Conservation (phyloP, 2,797 vertebrate species). For the Mormyrops attenuatus region DNA sequence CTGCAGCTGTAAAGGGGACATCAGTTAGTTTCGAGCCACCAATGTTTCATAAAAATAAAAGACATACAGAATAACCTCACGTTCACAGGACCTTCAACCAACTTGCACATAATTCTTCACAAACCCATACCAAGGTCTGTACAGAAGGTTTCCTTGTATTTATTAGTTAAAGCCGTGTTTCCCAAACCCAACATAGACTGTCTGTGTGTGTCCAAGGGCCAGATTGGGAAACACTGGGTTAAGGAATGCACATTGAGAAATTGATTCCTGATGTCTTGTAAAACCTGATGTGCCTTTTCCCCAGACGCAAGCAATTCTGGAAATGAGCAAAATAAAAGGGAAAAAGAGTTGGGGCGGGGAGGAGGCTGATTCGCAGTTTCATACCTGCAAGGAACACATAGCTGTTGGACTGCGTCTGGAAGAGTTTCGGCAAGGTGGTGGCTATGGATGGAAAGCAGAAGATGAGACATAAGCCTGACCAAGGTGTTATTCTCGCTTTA, state of each 20-base stretch:
- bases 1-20: not conserved
- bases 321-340: not conserved
- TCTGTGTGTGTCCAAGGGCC: not conserved
- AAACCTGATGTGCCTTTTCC: not conserved
- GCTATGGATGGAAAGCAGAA: not conserved
- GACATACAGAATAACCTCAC: not conserved
- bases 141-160: not conserved
- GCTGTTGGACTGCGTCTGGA: not conserved
- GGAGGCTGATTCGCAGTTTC: not conserved
- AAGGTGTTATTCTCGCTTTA: not conserved
- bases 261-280: not conserved
- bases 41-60: not conserved
- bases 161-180: not conserved
- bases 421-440: not conserved
- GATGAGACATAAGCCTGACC: not conserved
- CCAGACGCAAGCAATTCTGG: not conserved
- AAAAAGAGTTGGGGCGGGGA: not conserved
- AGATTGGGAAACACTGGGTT: not conserved
- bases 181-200: not conserved
- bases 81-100: not conserved
- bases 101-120: not conserved
- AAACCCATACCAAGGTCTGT: not conserved
- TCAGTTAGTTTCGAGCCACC: not conserved
- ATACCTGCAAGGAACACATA: conserved; percentile 13
- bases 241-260: not conserved